Percentiles rank a stretch among this genome's conserved stretches.
Conservation (phyloP, 2,888 invertebrate species). For the Meghimatium bilineatum region DNA sequence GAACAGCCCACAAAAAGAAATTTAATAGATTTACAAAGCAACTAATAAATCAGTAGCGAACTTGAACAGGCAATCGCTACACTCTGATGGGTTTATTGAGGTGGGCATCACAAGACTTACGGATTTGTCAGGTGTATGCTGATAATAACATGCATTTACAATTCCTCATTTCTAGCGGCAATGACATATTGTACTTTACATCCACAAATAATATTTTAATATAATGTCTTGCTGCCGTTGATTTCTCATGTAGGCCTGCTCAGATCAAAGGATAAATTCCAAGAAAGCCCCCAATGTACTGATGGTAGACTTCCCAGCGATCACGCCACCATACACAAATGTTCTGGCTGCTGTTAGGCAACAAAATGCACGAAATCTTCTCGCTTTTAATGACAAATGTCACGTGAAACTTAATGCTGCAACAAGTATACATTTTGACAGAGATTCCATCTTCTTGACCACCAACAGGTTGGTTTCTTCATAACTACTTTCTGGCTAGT, state of each 20-base stretch:
- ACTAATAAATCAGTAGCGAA: too few relatives aligned
- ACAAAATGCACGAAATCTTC: conserved; percentile 46
- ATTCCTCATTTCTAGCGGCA: too few relatives aligned
- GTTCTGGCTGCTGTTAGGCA: conserved; percentile 36
- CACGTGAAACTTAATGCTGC: conserved; percentile 34
- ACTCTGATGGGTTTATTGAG: too few relatives aligned
- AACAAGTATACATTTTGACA: neutral
- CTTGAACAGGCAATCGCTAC: too few relatives aligned
- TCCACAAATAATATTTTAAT: too few relatives aligned
- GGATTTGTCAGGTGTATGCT: too few relatives aligned
- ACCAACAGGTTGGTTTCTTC: neutral
- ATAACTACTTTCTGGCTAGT: neutral
- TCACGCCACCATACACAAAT: neutral
- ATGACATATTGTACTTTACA: too few relatives aligned
- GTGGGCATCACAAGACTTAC: too few relatives aligned
- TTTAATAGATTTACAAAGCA: too few relatives aligned
- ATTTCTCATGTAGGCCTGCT: conserved; percentile 26
- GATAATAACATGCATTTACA: too few relatives aligned
- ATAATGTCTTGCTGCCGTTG: too few relatives aligned
- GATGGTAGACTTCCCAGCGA: conserved; percentile 47
- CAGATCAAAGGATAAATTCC: neutral
- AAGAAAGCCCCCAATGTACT: conserved; percentile 45
- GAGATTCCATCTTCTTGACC: conserved; percentile 20
- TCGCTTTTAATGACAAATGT: conserved; percentile 16
- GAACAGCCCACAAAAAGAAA: too few relatives aligned